Percentiles rank a stretch among this genome's conserved stretches.
These are phyloP conservation scores for Poeciliopsis prolifica DNA, from an alignment of 2,113 vertebrate genomes.

Conservation along the genomic window DNA sequence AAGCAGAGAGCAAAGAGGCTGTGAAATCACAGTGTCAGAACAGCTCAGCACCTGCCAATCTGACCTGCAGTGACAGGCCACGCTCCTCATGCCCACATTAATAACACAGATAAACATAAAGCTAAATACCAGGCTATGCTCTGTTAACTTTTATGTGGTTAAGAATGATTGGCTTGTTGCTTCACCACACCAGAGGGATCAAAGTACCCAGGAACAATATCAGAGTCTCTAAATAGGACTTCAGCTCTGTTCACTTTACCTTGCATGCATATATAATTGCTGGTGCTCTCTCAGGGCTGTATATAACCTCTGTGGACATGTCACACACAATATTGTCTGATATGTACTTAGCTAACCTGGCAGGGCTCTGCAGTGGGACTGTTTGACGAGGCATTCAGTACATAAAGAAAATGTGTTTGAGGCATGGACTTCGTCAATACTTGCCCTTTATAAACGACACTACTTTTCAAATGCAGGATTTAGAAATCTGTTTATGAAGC, in stretches of 20 bases:
- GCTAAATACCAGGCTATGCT: conserved; percentile 81
- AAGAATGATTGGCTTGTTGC: conserved; percentile 80
- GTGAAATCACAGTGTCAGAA: conserved; percentile 72
- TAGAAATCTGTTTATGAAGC: conserved; percentile 11
- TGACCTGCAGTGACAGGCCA: conserved; percentile 70
- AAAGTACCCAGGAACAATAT: conserved; percentile 68
- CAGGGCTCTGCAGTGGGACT: conserved; percentile 55
- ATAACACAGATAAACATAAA: conserved; percentile 81
- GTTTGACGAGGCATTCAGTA: conserved; percentile 39
- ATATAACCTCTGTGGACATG: conserved; percentile 56
- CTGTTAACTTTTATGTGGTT: conserved; percentile 81
- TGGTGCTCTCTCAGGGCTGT: conserved; percentile 51
- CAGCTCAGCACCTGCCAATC: conserved; percentile 74
- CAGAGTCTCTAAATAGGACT: conserved; percentile 63
- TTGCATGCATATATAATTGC: conserved; percentile 71
- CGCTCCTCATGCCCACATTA: conserved; percentile 71
- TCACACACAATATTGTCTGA: conserved; percentile 66
- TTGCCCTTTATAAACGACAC: conserved; percentile 24
- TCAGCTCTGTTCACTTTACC: conserved; percentile 56
- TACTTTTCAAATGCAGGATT: conserved; percentile 27
- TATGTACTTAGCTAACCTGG: conserved; percentile 57
- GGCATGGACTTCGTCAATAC: conserved; percentile 33
- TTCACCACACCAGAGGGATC: conserved; percentile 76
- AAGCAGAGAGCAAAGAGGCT: conserved; percentile 61
- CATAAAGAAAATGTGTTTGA: conserved; percentile 33